Percentiles rank a stretch among this genome's conserved stretches.
Evolutionary conservation across 1,140 invertebrate genomes (phyloP).

Genomic region (Epicauta chinensis): DNA sequence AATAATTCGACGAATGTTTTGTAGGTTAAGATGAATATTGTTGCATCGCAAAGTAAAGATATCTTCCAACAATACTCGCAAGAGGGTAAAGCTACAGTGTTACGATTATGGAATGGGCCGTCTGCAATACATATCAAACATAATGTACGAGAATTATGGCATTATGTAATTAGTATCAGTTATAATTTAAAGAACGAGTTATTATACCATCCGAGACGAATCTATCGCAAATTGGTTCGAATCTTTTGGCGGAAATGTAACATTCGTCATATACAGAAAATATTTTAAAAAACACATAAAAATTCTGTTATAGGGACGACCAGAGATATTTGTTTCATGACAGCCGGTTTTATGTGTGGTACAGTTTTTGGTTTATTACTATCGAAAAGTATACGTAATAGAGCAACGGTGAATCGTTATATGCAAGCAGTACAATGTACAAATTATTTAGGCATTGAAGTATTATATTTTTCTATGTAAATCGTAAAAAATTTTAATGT

Average conservation of each 20-base stretch:
- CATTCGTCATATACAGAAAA: slow-evolving; percentile 12
- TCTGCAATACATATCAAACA: slow-evolving; percentile 39
- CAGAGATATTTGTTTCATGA: slow-evolving; percentile 47
- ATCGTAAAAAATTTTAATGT: slow-evolving; percentile 14
- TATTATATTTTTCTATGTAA: slow-evolving; percentile 28
- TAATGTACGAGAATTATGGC: slow-evolving; percentile 30
- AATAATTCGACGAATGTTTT: slow-evolving; percentile 16
- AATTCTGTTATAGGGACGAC: slow-evolving; percentile 37
- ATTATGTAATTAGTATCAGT: slow-evolving; percentile 33
- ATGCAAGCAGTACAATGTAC: slow-evolving; percentile 52
- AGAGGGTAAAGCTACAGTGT: slow-evolving; percentile 35
- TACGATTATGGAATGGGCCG: slow-evolving; percentile 39
- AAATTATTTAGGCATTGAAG: slow-evolving; percentile 50
- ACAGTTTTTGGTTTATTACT: slow-evolving; percentile 43
- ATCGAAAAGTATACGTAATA: slow-evolving; percentile 35
- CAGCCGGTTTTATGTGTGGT: slow-evolving; percentile 47
- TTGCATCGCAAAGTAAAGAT: slow-evolving; percentile 42
- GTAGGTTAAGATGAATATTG: slow-evolving; percentile 43
- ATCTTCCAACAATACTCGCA: slow-evolving; percentile 36
- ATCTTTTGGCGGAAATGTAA: slow-evolving; percentile 30
- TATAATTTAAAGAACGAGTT: too few relatives aligned
- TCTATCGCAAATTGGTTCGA: slow-evolving; percentile 27
- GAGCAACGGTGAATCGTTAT: slow-evolving; percentile 26
- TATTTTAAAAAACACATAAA: slow-evolving; percentile 32
- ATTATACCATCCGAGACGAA: background rate